Percentiles rank a stretch among this genome's conserved stretches.
phyloP scores from a whole-genome alignment of 2,113 vertebrate species.

The Haliaeetus leucogaster region DNA sequence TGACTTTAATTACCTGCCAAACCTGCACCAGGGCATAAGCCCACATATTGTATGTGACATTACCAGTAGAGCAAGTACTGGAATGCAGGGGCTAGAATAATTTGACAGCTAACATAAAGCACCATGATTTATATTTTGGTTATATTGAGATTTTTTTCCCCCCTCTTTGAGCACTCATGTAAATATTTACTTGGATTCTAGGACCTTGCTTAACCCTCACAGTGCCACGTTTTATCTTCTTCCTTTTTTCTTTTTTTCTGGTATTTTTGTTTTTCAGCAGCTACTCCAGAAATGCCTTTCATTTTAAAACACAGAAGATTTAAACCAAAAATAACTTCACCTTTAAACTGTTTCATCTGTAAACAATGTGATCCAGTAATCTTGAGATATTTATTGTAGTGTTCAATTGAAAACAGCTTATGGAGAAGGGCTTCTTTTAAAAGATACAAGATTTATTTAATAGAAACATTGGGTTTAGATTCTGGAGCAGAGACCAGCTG shows the following conservation, averaged over 20 bases:
- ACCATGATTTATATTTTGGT: conserved; percentile 72
- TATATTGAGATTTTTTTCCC: conserved; percentile 64
- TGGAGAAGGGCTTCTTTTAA: conserved; percentile 16
- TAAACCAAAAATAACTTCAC: conserved; percentile 58
- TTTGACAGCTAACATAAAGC: conserved; percentile 73
- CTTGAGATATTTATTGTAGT: conserved; percentile 47
- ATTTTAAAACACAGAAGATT: conserved; percentile 27
- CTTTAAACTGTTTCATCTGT: conserved; percentile 47
- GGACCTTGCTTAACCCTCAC: conserved; percentile 72
- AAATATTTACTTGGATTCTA: conserved; percentile 77
- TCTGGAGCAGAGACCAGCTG: conserved; percentile 10
- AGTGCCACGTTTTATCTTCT: conserved; percentile 42
- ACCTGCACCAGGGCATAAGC: conserved; percentile 32
- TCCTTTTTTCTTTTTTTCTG: not conserved
- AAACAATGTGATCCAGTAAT: conserved; percentile 48
- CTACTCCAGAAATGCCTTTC: conserved; percentile 40
- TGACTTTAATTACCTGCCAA: conserved; percentile 56
- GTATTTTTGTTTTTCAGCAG: not conserved
- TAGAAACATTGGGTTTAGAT: conserved; percentile 11
- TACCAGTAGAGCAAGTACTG: conserved; percentile 63
- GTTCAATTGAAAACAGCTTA: conserved; percentile 57
- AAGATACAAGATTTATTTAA: conserved; percentile 30
- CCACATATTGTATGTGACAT: conserved; percentile 17
- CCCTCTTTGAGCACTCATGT: conserved; percentile 70
- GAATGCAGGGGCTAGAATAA: conserved; percentile 57